Conservation (phyloP, 2,113 vertebrate species). For the Sebastes fasciatus region DNA sequence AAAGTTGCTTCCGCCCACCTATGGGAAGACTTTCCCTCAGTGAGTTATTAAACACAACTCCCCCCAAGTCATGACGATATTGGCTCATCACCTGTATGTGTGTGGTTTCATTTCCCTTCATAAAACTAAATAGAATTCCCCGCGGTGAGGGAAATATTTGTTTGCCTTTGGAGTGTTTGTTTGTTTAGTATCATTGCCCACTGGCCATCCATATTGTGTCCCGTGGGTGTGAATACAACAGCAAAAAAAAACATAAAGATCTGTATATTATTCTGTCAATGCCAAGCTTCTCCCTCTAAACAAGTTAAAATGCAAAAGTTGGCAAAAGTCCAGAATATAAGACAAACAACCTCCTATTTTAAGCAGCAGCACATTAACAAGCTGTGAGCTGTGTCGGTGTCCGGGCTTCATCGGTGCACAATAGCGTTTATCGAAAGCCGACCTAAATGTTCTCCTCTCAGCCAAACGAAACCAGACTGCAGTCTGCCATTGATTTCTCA, state of each 20-base stretch:
- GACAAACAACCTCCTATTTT: slow-evolving; percentile 20
- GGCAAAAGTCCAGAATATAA: slow-evolving; percentile 12
- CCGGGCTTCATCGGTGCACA: slow-evolving; percentile 15
- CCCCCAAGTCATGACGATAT: slow-evolving; percentile 59
- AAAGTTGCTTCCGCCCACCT: slow-evolving; percentile 61
- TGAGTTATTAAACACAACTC: slow-evolving; percentile 64
- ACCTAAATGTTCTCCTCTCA: slow-evolving; percentile 47
- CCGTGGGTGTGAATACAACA: slow-evolving; percentile 14
- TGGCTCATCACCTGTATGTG: slow-evolving; percentile 45
- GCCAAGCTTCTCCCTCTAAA: not conserved
- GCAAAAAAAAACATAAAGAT: not conserved
- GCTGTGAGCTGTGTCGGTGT: slow-evolving; percentile 21
- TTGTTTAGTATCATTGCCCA: slow-evolving; percentile 8
- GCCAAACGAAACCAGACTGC: slow-evolving; percentile 53
- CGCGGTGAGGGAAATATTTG: slow-evolving; percentile 47
- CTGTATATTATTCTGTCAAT: not conserved
- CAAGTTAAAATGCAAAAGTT: not conserved
- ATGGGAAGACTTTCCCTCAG: slow-evolving; percentile 42
- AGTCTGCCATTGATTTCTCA: slow-evolving; percentile 73
- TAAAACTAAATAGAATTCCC: slow-evolving; percentile 50
- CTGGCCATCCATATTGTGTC: slow-evolving; percentile 6
- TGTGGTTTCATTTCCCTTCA: slow-evolving; percentile 56
- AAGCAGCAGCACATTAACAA: slow-evolving; percentile 36
- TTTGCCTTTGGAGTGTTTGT: slow-evolving; percentile 33
- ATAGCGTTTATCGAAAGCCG: slow-evolving; percentile 6